Conservation (phyloP, 2,888 invertebrate genomes). For the Erpobdella octoculata region DNA sequence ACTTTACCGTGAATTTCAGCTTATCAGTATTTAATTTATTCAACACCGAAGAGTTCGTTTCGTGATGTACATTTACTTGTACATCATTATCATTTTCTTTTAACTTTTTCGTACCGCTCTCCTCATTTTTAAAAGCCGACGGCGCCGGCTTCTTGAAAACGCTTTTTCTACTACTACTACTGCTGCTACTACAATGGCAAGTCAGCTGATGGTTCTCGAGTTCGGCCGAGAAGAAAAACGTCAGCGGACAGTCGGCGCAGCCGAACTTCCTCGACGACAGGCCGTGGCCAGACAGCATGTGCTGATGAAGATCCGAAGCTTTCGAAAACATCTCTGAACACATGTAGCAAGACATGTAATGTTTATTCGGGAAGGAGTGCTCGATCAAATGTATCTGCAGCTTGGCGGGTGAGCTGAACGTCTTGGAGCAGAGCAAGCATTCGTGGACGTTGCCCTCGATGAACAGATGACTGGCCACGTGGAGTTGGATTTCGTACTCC, state of each 20-base stretch:
- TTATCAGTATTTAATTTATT: too few relatives aligned
- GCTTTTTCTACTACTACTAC: too few relatives aligned
- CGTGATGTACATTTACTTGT: too few relatives aligned
- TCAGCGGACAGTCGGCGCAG: constrained; percentile 70
- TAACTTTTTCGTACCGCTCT: too few relatives aligned
- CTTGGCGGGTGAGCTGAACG: constrained; percentile 67
- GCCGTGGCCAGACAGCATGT: constrained; percentile 69
- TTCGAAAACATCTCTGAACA: constrained; percentile 78
- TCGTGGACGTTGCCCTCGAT: constrained; percentile 59
- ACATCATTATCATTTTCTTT: too few relatives aligned
- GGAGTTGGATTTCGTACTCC: constrained; percentile 61
- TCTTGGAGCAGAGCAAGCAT: constrained; percentile 67
- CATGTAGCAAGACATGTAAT: constrained; percentile 72
- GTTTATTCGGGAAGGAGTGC: constrained; percentile 73
- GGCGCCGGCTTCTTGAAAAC: too few relatives aligned
- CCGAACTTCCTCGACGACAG: constrained; percentile 73
- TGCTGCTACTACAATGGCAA: too few relatives aligned
- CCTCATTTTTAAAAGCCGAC: too few relatives aligned
- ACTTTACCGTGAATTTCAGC: too few relatives aligned
- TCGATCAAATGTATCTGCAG: constrained; percentile 82
- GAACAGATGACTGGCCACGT: constrained; percentile 58
- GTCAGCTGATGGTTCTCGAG: constrained; percentile 67
- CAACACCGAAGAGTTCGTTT: too few relatives aligned
- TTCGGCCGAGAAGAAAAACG: constrained; percentile 83
- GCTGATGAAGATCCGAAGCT: constrained; percentile 67